These are phyloP conservation scores for Festucalex cinctus DNA, from an alignment of 2,113 vertebrate species.

Conservation along the genomic window DNA sequence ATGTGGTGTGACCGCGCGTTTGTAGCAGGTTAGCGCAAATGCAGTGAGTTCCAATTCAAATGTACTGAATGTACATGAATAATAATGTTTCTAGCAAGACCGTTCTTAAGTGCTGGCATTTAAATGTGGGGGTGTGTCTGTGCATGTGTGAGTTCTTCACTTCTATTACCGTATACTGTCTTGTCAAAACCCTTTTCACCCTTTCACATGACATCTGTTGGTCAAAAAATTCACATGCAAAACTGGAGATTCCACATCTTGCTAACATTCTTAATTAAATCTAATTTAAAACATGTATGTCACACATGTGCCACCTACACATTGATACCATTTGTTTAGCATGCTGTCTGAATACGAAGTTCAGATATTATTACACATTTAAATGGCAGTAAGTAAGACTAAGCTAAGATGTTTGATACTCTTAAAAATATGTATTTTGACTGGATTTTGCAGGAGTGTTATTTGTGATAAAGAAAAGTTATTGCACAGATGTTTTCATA, in stretches of 20 bases:
- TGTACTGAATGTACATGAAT: conserved; percentile 25
- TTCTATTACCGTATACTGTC: not conserved
- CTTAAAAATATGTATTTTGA: not conserved
- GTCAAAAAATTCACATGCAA: not conserved
- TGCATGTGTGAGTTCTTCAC: conserved; percentile 6
- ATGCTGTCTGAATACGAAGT: not conserved
- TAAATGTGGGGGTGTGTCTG: conserved; percentile 13
- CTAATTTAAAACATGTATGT: too few species aligned
- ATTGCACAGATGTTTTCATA: too few species aligned
- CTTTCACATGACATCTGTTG: not conserved
- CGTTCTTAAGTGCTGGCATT: not conserved
- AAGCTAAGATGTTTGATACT: not conserved
- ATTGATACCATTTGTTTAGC: not conserved
- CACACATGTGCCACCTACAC: not conserved
- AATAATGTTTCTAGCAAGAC: conserved; percentile 20
- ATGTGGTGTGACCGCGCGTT: conserved; percentile 1
- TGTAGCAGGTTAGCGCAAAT: conserved; percentile 7
- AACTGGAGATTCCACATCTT: too few species aligned
- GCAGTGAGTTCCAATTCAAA: conserved; percentile 10
- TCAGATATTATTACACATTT: not conserved
- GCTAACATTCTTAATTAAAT: too few species aligned
- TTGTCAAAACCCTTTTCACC: conserved; percentile 3
- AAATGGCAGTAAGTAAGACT: not conserved
- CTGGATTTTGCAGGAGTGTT: not conserved
- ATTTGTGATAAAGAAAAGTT: not conserved